A percentile compares a stretch with the other conserved stretches of the same genome.
Evolutionary conservation across 1,140 invertebrate genomes (phyloP).

Genomic region (Heliothis subflexa): DNA sequence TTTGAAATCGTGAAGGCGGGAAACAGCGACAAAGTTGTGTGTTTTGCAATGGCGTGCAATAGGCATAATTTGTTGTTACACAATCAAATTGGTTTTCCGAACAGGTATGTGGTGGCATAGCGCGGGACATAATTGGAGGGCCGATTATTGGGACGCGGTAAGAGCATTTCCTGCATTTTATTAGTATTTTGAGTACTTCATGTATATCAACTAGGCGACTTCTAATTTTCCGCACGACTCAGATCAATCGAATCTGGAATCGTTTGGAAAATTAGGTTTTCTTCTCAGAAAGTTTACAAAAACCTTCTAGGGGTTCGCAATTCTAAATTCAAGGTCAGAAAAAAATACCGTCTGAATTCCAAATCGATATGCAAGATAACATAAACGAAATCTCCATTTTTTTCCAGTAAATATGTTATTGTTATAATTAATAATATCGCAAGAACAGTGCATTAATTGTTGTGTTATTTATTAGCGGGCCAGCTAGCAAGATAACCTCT

Average conservation of each 20-base stretch:
- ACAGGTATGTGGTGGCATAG: conserved; percentile 50
- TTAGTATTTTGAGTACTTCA: conserved; percentile 39
- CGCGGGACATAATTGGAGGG: conserved; percentile 43
- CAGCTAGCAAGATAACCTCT: conserved; percentile 46
- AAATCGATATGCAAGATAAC: background rate
- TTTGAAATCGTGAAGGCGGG: conserved; percentile 83
- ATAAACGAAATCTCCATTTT: conserved; percentile 8
- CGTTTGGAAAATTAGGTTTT: too few species aligned
- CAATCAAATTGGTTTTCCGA: conserved; percentile 62
- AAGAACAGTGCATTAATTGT: conserved; percentile 51
- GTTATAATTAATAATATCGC: conserved; percentile 42
- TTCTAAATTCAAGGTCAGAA: background rate
- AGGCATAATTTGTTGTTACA: conserved; percentile 67
- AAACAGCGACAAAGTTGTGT: conserved; percentile 74
- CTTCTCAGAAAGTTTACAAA: too few species aligned
- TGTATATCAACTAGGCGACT: background rate
- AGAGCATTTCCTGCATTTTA: conserved; percentile 45
- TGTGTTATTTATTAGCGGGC: conserved; percentile 45
- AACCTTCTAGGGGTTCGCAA: background rate
- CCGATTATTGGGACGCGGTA: conserved; percentile 42
- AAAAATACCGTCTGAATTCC: background rate
- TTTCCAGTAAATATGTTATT: conserved; percentile 38
- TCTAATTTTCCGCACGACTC: too few species aligned
- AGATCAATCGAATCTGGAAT: too few species aligned
- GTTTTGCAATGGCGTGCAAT: conserved; percentile 69